These are phyloP conservation scores for Danio aesculapii DNA, from an alignment of 2,797 vertebrate species.

Conservation along the genomic window DNA sequence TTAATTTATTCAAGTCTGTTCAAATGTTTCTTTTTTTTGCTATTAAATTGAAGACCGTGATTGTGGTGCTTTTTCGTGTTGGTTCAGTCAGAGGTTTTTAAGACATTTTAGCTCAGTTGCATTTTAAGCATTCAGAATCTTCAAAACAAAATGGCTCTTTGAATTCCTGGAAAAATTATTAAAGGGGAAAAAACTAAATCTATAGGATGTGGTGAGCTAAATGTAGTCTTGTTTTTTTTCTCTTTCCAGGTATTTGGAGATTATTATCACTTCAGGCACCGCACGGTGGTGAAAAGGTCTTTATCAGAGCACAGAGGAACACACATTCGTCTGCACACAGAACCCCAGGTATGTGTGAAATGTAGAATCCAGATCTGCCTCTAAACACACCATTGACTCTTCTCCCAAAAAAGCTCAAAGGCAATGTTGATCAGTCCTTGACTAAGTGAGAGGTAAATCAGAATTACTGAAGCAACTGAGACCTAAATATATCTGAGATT, in stretches of 20 bases:
- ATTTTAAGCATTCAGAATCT: neutral
- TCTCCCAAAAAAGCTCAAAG: constrained; percentile 10
- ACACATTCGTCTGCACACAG: constrained; percentile 82
- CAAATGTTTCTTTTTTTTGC: too few relatives aligned
- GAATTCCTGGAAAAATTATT: neutral
- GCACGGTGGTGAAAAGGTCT: constrained; percentile 88
- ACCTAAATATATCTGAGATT: neutral
- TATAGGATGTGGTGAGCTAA: constrained; percentile 25
- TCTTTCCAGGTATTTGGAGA: constrained; percentile 85
- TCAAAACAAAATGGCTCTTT: neutral
- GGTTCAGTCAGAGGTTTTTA: neutral
- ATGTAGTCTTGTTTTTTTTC: constrained; percentile 27
- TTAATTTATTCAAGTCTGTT: too few relatives aligned
- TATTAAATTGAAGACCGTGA: too few relatives aligned
- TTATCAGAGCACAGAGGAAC: constrained; percentile 84
- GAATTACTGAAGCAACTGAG: neutral
- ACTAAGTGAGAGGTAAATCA: neutral
- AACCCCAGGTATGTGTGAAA: constrained; percentile 83
- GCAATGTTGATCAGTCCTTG: neutral
- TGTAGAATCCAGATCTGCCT: neutral
- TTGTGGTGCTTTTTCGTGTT: too few relatives aligned
- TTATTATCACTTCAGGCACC: constrained; percentile 91
- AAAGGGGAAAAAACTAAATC: neutral
- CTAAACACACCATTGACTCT: neutral
- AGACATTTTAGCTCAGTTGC: neutral